Conservation (phyloP, 30 jellyfish, hydroid and myxozoan species). For the Hydractinia symbiolongicarpus region DNA sequence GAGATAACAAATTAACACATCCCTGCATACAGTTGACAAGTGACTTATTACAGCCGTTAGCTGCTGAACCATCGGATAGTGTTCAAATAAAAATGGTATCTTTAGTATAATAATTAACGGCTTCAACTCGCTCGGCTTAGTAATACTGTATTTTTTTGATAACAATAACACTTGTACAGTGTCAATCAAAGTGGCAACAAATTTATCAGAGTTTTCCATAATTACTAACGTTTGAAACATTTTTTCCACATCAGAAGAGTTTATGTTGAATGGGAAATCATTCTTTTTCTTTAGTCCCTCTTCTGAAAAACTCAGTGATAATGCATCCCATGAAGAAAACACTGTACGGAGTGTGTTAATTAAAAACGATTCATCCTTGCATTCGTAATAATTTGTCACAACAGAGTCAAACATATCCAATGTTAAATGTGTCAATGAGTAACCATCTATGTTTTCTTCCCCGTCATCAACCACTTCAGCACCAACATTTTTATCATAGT, state of each 20-base stretch:
- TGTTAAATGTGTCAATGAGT: constrained; percentile 79
- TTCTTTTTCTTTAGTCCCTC: constrained; percentile 20
- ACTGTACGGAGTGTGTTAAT: constrained; percentile 79
- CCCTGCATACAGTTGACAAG: constrained; percentile 20
- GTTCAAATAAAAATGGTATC: constrained; percentile 24
- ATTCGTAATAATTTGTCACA: constrained; percentile 45
- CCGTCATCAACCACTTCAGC: background rate
- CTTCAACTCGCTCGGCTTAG: constrained; percentile 20
- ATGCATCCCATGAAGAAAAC: constrained; percentile 68
- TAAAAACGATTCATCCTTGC: constrained; percentile 72
- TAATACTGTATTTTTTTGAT: background rate
- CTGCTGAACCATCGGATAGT: constrained; percentile 19
- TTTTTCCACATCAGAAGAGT: constrained; percentile 25
- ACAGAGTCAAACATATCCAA: constrained; percentile 66
- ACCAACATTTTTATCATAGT: background rate
- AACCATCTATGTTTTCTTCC: constrained; percentile 24
- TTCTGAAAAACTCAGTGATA: constrained; percentile 47
- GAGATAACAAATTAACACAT: constrained; percentile 8
- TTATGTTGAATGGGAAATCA: constrained; percentile 2
- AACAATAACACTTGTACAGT: constrained; percentile 31
- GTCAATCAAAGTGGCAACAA: constrained; percentile 7
- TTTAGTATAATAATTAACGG: constrained; percentile 26
- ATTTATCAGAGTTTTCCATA: constrained; percentile 11
- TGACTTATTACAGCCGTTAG: constrained; percentile 21
- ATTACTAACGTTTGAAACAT: constrained; percentile 13